phyloP scores from a whole-genome alignment of 2,113 vertebrate species.

The Casuarius casuarius region DNA sequence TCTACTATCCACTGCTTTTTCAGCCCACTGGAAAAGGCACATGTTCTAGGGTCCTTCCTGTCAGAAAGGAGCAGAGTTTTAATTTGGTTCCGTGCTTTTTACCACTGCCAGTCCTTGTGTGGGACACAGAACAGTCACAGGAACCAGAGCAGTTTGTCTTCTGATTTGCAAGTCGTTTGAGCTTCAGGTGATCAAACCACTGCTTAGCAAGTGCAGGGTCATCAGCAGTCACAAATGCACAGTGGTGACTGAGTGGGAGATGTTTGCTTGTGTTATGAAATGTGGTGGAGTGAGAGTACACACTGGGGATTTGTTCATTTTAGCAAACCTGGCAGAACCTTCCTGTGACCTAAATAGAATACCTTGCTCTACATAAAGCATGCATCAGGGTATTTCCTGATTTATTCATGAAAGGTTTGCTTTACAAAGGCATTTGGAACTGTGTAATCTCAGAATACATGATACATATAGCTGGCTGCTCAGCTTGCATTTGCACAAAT shows the following conservation, averaged over 20 bases:
- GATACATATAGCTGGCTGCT: constrained; percentile 78
- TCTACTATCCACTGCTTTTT: background rate
- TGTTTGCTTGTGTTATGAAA: constrained; percentile 77
- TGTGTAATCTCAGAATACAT: constrained; percentile 82
- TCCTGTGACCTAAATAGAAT: constrained; percentile 86
- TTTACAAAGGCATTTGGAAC: constrained; percentile 84
- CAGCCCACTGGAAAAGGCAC: background rate
- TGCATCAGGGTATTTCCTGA: constrained; percentile 86
- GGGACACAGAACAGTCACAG: background rate
- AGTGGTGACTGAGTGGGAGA: constrained; percentile 43
- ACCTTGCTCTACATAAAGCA: constrained; percentile 85
- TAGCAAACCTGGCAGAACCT: constrained; percentile 85
- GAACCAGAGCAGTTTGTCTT: background rate
- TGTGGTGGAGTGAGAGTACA: constrained; percentile 71
- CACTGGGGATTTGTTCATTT: constrained; percentile 82
- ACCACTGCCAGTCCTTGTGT: background rate
- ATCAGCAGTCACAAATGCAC: constrained; percentile 58
- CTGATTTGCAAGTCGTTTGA: constrained; percentile 42
- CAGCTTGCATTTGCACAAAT: constrained; percentile 82
- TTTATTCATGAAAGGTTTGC: constrained; percentile 87
- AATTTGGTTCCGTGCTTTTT: background rate
- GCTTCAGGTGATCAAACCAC: constrained; percentile 44
- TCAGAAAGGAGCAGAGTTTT: background rate
- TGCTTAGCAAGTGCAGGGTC: constrained; percentile 56
- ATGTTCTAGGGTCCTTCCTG: background rate